Evolutionary conservation across 1,140 invertebrate species (phyloP), one percentile per base, ranked within the genome.

Genomic region (Melitaea cinxia): DNA sequence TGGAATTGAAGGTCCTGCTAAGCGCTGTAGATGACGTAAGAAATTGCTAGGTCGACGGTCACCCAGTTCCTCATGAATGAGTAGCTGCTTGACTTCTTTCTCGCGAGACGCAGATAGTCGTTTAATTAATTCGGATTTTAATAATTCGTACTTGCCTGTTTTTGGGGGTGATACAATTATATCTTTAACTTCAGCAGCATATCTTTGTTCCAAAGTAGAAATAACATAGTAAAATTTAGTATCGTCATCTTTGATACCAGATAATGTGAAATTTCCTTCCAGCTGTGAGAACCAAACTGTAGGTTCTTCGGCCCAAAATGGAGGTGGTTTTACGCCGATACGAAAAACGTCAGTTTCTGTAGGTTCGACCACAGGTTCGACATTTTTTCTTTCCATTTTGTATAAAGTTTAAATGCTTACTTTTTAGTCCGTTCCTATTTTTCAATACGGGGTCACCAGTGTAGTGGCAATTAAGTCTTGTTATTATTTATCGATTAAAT

Each of bases 111-210:
- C 50, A 30, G 26, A 53, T 26, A 53, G 23, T 30, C 50, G 50
- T 14, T 53, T 53, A 21, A 49, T 49, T 49, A 24, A 50, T 50
- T 50, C 47, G 14, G 47, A 17, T 50, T 50, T 50, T 26, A 54
- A 30, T 54, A 14, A 15, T 33, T 54, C 52, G 52, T 54, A 54
- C 52, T 54, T 54, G 14, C 26, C 52, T 54, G 30, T 54, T 12
- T 54, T 54, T 54, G 52, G 52, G 33, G 26, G 28, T 35, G 52
- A 54, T 17, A 54, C 17, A 54, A 54, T 54, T 54, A 54, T 54
- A 54, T 35, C 47, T 23, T 50, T 54, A 4, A 54, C 26, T 54
- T 54, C 52, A 10, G 52, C 52, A 14, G 12, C 35, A 14, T 37
- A 37, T 14, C 35, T 12, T 12, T 37, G 35, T 37, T 37, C 35